These are phyloP conservation scores for Apoderus coryli DNA, from an alignment of 2,888 invertebrate species.

Conservation along the genomic window DNA sequence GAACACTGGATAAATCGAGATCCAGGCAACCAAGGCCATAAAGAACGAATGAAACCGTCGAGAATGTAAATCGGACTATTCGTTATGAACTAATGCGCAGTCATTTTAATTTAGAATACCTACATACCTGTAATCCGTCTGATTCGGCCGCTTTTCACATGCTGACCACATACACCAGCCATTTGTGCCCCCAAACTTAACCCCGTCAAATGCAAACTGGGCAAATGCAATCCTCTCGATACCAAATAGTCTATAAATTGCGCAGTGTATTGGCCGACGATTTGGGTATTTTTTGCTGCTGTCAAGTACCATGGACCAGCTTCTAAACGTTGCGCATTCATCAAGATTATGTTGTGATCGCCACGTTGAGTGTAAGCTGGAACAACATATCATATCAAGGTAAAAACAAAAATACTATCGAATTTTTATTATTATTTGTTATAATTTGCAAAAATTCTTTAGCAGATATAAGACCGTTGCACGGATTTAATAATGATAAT, in stretches of 20 bases:
- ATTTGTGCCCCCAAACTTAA: slow-evolving; percentile 50
- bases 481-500: too few relatives aligned
- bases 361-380: slow-evolving; percentile 43
- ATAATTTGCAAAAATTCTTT: too few relatives aligned
- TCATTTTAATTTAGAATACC: too few relatives aligned
- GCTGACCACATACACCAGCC: slow-evolving; percentile 46
- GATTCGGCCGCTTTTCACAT: slow-evolving; percentile 38
- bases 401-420: too few relatives aligned
- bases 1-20: too few relatives aligned
- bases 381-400: too few relatives aligned
- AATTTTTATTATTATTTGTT: too few relatives aligned
- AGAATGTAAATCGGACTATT: too few relatives aligned
- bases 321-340: slow-evolving; percentile 41
- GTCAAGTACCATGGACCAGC: slow-evolving; percentile 50
- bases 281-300: slow-evolving; percentile 41
- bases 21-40: too few relatives aligned
- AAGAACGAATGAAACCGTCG: too few relatives aligned
- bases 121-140: slow-evolving; percentile 41
- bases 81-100: too few relatives aligned
- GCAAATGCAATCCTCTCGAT: slow-evolving; percentile 39
- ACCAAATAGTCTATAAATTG: slow-evolving; percentile 44
- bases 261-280: slow-evolving; percentile 43
- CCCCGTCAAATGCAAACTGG: slow-evolving; percentile 43
- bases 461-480: too few relatives aligned
- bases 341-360: slow-evolving; percentile 42